These are phyloP conservation scores for Drosophila rubida DNA, from an alignment of 2,888 invertebrate species.

Conservation along the genomic window DNA sequence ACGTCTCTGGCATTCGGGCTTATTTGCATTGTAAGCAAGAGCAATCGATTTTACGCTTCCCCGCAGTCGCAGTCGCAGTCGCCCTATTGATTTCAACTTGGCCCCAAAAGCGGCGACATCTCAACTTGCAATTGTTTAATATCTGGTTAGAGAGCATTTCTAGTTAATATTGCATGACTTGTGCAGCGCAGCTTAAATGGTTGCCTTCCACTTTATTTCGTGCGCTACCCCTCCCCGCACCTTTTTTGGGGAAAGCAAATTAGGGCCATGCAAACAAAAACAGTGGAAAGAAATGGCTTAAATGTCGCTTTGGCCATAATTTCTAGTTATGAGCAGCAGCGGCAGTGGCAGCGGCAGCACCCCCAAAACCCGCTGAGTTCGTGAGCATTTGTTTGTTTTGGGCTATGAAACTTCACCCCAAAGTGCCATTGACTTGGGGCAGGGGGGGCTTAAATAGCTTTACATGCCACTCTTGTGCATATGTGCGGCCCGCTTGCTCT, in stretches of 20 bases:
- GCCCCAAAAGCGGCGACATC: constrained; percentile 14
- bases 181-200: constrained; percentile 34
- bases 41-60: constrained; percentile 54
- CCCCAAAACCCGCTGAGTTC: background rate
- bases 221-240: background rate
- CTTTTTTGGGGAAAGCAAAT: constrained; percentile 49
- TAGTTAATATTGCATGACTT: constrained; percentile 72
- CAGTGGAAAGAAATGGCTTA: constrained; percentile 73
- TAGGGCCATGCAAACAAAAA: constrained; percentile 68
- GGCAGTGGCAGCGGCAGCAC: too few species aligned
- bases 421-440: constrained; percentile 57
- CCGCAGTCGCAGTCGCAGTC: background rate
- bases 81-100: constrained; percentile 24
- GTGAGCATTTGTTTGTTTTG: constrained; percentile 73
- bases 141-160: constrained; percentile 40
- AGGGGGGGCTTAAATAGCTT: constrained; percentile 71
- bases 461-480: constrained; percentile 57
- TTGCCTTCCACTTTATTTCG: constrained; percentile 23
- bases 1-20: constrained; percentile 36
- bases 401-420: constrained; percentile 62
- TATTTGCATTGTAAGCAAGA: constrained; percentile 55
- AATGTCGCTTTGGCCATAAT: constrained; percentile 81
- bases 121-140: constrained; percentile 42
- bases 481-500: constrained; percentile 46
- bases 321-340: constrained; percentile 71